Conservation (phyloP, 2,888 invertebrate species). For the Nemotelus pantherinus region DNA sequence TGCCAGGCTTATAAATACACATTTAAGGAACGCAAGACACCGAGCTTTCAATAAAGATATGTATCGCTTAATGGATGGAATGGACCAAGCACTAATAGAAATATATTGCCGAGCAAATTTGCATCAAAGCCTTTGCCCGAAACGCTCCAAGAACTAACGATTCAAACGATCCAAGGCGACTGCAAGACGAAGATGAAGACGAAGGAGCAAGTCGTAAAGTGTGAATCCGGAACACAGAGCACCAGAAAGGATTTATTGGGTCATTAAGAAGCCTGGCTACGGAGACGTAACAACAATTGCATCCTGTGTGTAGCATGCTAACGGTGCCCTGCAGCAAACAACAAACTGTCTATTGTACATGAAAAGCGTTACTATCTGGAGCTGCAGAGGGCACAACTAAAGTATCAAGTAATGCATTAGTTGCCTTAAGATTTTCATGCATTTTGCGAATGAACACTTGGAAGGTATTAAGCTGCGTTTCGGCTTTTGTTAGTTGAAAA, state of each 20-base stretch:
- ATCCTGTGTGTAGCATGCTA: neutral
- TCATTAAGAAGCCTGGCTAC: conserved; percentile 24
- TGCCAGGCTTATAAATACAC: neutral
- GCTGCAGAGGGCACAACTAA: conserved; percentile 15
- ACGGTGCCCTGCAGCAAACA: neutral
- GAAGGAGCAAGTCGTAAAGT: neutral
- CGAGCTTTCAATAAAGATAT: conserved; percentile 19
- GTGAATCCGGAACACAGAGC: neutral
- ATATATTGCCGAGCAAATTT: conserved; percentile 26
- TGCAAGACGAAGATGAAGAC: neutral
- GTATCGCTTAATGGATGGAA: conserved; percentile 15
- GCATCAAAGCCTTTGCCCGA: conserved; percentile 20
- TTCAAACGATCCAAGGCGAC: neutral
- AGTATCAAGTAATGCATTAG: conserved; percentile 33
- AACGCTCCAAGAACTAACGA: neutral
- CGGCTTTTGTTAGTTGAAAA: neutral
- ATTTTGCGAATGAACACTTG: neutral
- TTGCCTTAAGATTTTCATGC: conserved; percentile 2
- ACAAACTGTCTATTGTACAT: neutral
- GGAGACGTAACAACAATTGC: conserved; percentile 29
- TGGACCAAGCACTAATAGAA: conserved; percentile 21
- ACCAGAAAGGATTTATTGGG: conserved; percentile 26
- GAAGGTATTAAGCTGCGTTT: neutral
- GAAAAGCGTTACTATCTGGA: neutral
- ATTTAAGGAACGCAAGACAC: neutral